Conservation (phyloP, 1,140 invertebrate species). For the Bombus sibiricus region DNA sequence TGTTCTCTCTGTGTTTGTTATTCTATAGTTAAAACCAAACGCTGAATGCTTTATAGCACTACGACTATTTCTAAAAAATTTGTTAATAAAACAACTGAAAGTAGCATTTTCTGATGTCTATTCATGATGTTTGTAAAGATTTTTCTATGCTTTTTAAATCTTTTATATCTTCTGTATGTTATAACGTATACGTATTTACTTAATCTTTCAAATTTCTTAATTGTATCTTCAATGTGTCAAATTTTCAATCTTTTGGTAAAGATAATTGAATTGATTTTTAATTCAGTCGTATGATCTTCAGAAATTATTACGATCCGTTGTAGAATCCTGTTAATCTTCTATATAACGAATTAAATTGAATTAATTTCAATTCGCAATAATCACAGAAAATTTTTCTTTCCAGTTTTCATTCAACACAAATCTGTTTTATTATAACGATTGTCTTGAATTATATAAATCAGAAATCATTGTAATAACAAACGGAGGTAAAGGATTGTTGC, state of each 20-base stretch:
- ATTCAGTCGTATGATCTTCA: neutral
- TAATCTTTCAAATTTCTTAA: neutral
- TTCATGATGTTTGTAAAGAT: neutral
- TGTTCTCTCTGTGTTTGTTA: neutral
- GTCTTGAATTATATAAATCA: neutral
- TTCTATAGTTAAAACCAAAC: neutral
- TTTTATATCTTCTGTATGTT: neutral
- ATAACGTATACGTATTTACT: neutral
- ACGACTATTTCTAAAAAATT: neutral
- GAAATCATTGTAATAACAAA: neutral
- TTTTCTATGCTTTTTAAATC: neutral
- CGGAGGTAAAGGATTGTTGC: neutral
- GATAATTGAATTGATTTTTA: neutral
- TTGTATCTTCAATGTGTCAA: neutral
- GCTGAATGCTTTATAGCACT: neutral
- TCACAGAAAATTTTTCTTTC: neutral
- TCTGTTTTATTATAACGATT: neutral
- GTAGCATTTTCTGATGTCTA: neutral
- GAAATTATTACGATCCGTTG: neutral
- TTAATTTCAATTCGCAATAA: neutral
- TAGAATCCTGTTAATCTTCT: neutral
- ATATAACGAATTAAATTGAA: neutral
- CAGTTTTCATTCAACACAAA: neutral
- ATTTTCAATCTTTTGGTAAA: too few relatives aligned
- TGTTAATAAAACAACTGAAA: neutral